Evolutionary conservation across 2,113 vertebrate species (phyloP).

Genomic region (Tyrannus savana): DNA sequence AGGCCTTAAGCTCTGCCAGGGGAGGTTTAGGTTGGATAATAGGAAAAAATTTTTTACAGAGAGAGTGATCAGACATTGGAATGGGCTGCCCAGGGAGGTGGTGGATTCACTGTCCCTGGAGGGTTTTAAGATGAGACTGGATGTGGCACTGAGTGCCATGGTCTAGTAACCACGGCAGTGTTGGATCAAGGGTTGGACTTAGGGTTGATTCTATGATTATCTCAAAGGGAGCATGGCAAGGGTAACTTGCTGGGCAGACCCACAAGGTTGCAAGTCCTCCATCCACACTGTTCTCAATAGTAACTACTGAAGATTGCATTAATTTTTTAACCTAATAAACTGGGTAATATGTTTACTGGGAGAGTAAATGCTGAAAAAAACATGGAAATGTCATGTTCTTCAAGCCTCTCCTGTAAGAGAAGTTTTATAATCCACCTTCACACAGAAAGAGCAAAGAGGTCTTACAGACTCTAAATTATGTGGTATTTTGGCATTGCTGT

Average conservation of each 20-base stretch:
- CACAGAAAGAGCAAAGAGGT: neutral
- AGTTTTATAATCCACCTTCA: neutral
- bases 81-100: too few relatives aligned
- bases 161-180: too few relatives aligned
- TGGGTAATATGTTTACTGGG: too few relatives aligned
- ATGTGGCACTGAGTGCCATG: too few relatives aligned
- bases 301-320: neutral
- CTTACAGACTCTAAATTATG: neutral
- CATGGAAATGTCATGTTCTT: neutral
- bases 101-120: too few relatives aligned
- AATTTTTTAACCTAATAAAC: neutral
- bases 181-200: too few relatives aligned
- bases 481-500: accelerated
- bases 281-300: neutral
- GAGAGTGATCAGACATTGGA: too few relatives aligned
- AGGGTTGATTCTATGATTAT: too few relatives aligned
- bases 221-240: neutral
- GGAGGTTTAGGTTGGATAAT: too few relatives aligned
- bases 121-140: too few relatives aligned
- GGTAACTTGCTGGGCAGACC: neutral
- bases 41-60: too few relatives aligned
- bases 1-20: too few relatives aligned
- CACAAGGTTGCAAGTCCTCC: neutral
- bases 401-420: neutral
- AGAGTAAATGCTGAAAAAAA: neutral